Evolutionary conservation across 2,113 vertebrate genomes (phyloP), one percentile per base, ranked within the genome.

Genomic region (Cepphus grylle): DNA sequence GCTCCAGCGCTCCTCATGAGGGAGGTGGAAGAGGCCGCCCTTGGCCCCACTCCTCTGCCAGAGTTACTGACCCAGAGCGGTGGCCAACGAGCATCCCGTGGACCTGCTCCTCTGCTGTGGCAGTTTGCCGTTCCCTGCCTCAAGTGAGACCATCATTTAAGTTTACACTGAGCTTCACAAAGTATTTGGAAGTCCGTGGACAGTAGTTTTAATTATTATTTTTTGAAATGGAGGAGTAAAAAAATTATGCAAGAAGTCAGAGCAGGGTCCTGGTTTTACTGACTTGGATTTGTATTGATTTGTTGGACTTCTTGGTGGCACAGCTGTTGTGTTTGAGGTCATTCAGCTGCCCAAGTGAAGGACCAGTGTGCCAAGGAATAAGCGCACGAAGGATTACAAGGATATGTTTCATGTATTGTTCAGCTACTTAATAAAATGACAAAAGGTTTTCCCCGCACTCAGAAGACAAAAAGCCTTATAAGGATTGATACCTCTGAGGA

Each of bases 101-200:
- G 76, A 56, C 43, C 25, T 83, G 12, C 5, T 6, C 34, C 26
- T 92, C 78, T 69, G 58, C 49, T 76, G 5, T 30, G 53, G n/a
- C 38, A 52, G 40, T 52, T 92, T 78, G 23, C 63, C 1, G 1
- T 25, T 93, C 77, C 55, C 52, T 47, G 12, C 29, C 7, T 23
- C 6, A 42, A 11, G 29, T 76, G 32, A 38, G 27, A 66, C 11
- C 9, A 38, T 38, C 14, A 27, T 55, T 87, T 72, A 63, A 67
- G 4, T 80, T 81, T 65, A 47, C 5, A 8, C 0, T 43, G n/a
- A 63, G 3, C 47, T 76, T 52, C 67, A 58, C 19, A 55, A 73
- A 71, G 6, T 32, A 18, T 0, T 0, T 63, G 14, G 10, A 55
- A 77, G 3, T 71, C 23, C 5, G 1, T 69, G 40, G 34, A 30